Evolutionary conservation across 2,797 vertebrate species (phyloP), one percentile per base, ranked within the genome.

Genomic region (Lacerta viridis): DNA sequence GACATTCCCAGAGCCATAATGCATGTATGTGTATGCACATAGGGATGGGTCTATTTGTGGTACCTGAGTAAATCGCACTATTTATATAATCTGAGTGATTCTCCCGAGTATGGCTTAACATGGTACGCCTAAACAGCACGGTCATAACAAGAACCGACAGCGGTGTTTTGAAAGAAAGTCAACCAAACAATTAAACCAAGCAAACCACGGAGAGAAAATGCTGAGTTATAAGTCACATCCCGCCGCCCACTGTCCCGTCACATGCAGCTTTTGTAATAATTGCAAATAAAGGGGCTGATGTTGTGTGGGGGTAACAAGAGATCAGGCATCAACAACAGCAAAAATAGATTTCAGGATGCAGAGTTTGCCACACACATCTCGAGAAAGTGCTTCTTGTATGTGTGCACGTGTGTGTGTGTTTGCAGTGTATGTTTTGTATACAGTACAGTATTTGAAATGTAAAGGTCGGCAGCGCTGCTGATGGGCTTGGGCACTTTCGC

Each of bases 101-200:
- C 50, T 15, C 50, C 50, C 13, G 50, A 15, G 13, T 15, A 55
- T 55, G 13, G 50, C 50, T 55, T 55, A 10, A 15, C 50, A 55
- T 1, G 13, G 13, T 55, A 55, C 3, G 3, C 50, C 50, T 55
- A 55, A 55, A 55, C 50, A 55, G 50, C 50, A 55, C 3, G 13
- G 50, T 55, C 2, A 55, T 55, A 15, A 55, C 13, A 55, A 55
- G 50, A 55, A 55, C 13, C 50, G 13, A 50, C 11, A 50, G 50
- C 1, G 50, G 50, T 55, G 50, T n/a, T 76, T 43, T 41, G 23
- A 76, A 76, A 78, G 89, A 91, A 33, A 76, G 90, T 61, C 94
- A 97, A 97, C 96, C 91, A 94, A 96, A 87, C 89, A 92, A 96
- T 95, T 93, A 94, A 95, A 83, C 0, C 59, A 43, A 0, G 85